Evolutionary conservation across 2,113 vertebrate genomes (phyloP).

Genomic region (Hemiprocne comata): DNA sequence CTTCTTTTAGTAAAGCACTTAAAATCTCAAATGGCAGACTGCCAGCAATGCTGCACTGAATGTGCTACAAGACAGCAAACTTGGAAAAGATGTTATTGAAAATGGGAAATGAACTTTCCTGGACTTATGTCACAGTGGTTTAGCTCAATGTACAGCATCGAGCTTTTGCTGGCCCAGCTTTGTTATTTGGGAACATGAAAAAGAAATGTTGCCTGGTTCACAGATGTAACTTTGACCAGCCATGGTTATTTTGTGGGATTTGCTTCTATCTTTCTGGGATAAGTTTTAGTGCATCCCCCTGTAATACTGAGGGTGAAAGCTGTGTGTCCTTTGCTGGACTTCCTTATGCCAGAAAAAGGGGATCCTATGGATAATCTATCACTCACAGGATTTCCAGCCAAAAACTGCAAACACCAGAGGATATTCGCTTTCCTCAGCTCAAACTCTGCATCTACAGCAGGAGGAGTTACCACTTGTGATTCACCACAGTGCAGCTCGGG

Average conservation of each 20-base stretch:
- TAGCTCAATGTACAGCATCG: not conserved
- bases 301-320: not conserved
- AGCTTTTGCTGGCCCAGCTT: not conserved
- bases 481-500: not conserved
- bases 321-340: not conserved
- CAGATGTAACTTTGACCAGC: not conserved
- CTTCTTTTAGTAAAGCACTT: not conserved
- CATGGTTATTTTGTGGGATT: not conserved
- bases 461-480: constrained; percentile 7
- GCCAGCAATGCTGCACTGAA: not conserved
- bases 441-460: not conserved
- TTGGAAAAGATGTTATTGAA: not conserved
- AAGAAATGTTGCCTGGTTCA: not conserved
- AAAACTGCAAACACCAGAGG: not conserved
- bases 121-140: not conserved
- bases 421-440: not conserved
- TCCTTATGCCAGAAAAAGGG: not conserved
- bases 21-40: not conserved
- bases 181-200: not conserved
- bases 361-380: not conserved
- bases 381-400: not conserved
- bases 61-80: not conserved
- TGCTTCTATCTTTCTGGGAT: not conserved
- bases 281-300: not conserved
- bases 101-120: not conserved